Evolutionary conservation across 2,113 vertebrate species (phyloP).

Genomic region (Lepisosteus oculatus): DNA sequence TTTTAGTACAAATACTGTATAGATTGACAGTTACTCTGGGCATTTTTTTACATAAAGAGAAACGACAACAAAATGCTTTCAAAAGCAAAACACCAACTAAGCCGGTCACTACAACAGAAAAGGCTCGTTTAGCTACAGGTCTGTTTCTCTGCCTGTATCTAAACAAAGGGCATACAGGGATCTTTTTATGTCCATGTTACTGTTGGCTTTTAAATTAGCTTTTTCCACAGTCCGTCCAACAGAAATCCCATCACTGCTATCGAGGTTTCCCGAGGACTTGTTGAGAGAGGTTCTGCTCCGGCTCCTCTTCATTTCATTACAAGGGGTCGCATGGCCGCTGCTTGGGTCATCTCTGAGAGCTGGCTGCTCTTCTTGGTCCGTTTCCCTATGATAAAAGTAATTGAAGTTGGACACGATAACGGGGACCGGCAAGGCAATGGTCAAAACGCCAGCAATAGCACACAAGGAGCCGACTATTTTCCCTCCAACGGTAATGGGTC

Average conservation of each 20-base stretch:
- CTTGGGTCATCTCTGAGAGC: constrained; percentile 77
- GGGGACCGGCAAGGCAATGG: constrained; percentile 92
- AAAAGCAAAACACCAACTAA: constrained; percentile 11
- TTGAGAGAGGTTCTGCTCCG: constrained; percentile 66
- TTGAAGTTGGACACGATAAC: constrained; percentile 98
- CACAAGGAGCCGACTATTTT: constrained; percentile 94
- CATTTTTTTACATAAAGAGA: constrained; percentile 18
- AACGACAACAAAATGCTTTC: not conserved
- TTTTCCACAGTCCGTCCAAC: constrained; percentile 68
- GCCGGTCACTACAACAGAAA: not conserved
- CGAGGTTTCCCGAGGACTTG: constrained; percentile 69
- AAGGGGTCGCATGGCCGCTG: constrained; percentile 48
- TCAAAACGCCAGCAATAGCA: constrained; percentile 91
- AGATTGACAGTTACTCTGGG: constrained; percentile 20
- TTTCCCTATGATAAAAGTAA: constrained; percentile 96
- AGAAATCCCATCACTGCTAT: constrained; percentile 61
- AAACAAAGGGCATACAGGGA: constrained; percentile 90
- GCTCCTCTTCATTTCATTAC: constrained; percentile 61
- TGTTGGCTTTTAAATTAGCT: constrained; percentile 83
- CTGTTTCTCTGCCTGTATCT: constrained; percentile 83
- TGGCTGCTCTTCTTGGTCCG: constrained; percentile 83
- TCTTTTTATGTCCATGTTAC: constrained; percentile 79
- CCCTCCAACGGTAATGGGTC: constrained; percentile 88
- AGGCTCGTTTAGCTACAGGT: constrained; percentile 65
- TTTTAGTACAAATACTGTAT: constrained; percentile 28